phyloP scores from a whole-genome alignment of 2,888 invertebrate genomes.

The Altica lythri region DNA sequence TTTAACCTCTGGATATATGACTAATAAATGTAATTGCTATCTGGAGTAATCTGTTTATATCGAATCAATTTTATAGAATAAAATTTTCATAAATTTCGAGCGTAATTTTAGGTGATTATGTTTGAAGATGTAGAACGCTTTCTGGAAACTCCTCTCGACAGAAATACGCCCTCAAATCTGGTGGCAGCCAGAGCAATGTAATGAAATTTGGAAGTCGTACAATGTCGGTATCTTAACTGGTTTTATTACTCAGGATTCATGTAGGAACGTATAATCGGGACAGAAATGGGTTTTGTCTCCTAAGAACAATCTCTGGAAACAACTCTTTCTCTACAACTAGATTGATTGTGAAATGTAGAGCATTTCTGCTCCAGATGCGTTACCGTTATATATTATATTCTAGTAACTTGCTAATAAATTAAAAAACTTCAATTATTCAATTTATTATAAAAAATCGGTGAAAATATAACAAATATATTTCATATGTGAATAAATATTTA shows the following conservation, averaged over 20 bases:
- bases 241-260: conserved; percentile 39
- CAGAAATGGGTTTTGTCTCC: conserved; percentile 32
- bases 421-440: too few species aligned
- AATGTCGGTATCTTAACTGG: conserved; percentile 42
- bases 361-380: too few species aligned
- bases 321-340: conserved; percentile 12
- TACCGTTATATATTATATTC: too few species aligned
- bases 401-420: too few species aligned
- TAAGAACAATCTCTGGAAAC: conserved; percentile 26
- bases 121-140: conserved; percentile 4
- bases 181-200: conserved; percentile 26
- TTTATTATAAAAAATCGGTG: too few species aligned
- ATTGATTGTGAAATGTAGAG: conserved; percentile 16
- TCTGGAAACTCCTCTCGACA: conserved; percentile 4
- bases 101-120: conserved; percentile 1
- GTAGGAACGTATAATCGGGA: conserved; percentile 33
- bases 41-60: background rate
- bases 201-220: conserved; percentile 43
- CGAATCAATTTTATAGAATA: conserved; percentile 2
- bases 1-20: too few species aligned
- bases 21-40: background rate
- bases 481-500: too few species aligned
- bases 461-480: too few species aligned
- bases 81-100: conserved; percentile 5
- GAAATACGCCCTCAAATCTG: conserved; percentile 37